phyloP scores from a whole-genome alignment of 2,888 invertebrate species.

The Rhagophthalmus giganteus region DNA sequence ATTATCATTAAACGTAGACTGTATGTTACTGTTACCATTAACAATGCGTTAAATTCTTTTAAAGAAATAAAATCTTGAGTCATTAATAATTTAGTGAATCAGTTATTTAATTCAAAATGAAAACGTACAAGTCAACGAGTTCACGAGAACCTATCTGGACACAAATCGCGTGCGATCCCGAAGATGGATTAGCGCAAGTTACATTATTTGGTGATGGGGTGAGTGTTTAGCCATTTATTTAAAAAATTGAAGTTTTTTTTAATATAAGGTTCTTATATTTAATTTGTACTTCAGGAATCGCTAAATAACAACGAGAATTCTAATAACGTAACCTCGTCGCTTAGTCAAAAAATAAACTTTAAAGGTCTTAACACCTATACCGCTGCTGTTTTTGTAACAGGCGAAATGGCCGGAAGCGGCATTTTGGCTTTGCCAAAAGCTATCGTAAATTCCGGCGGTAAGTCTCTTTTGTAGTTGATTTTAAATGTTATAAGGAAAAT shows the following conservation, averaged over 20 bases:
- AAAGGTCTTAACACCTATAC: conserved; percentile 55
- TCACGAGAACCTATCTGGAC: conserved; percentile 48
- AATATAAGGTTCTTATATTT: too few species aligned
- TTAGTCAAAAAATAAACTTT: conserved; percentile 10
- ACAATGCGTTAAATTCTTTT: too few species aligned
- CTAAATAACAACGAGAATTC: not conserved
- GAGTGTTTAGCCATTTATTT: not conserved
- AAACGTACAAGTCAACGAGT: conserved; percentile 36
- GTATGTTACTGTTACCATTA: too few species aligned
- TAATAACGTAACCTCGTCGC: not conserved
- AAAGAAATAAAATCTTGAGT: too few species aligned
- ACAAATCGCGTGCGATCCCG: conserved; percentile 43
- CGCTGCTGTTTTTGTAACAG: conserved; percentile 67
- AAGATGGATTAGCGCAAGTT: conserved; percentile 33
- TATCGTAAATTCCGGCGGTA: conserved; percentile 62
- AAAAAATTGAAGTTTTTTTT: not conserved
- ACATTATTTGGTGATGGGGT: conserved; percentile 16
- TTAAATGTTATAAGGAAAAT: not conserved
- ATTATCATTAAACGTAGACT: too few species aligned
- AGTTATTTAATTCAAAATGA: conserved; percentile 34
- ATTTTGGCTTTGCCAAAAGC: conserved; percentile 70
- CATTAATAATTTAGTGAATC: too few species aligned
- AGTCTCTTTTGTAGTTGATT: not conserved
- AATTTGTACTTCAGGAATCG: not conserved
- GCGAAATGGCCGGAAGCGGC: conserved; percentile 74